A percentile compares a stretch with the other conserved stretches of the same genome.
These are phyloP conservation scores for Ochotona curzoniae DNA, from an alignment of 2,113 vertebrate species.

Conservation along the genomic window DNA sequence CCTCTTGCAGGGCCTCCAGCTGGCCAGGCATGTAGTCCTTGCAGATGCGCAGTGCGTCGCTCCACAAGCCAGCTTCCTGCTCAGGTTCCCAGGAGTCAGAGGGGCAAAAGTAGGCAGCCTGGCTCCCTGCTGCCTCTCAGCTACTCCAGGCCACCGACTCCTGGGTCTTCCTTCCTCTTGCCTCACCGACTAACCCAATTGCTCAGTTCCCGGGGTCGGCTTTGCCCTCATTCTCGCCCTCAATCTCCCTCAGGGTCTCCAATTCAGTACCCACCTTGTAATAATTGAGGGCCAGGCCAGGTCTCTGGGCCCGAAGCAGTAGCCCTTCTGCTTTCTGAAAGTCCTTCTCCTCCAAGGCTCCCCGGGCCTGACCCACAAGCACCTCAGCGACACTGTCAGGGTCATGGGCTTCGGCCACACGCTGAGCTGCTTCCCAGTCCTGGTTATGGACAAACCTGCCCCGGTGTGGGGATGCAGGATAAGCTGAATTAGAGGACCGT, in stretches of 20 bases:
- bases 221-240: not conserved
- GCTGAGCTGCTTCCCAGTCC: constrained; percentile 93
- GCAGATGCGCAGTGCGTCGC: constrained; percentile 94
- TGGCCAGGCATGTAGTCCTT: constrained; percentile 95
- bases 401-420: constrained; percentile 94
- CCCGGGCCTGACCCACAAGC: constrained; percentile 93
- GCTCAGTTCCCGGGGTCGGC: not conserved
- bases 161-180: not conserved
- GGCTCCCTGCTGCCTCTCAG: not conserved
- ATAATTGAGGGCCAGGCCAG: constrained; percentile 92
- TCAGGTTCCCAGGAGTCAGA: constrained; percentile 20
- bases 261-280: constrained; percentile 90
- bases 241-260: not conserved
- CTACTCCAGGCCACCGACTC: not conserved
- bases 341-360: constrained; percentile 94
- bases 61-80: constrained; percentile 96
- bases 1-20: constrained; percentile 92
- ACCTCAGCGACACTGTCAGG: constrained; percentile 93
- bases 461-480: not conserved
- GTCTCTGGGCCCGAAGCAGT: constrained; percentile 94
- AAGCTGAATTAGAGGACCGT: not conserved
- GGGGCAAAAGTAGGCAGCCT: not conserved
- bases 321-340: constrained; percentile 96
- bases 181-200: not conserved
- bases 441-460: constrained; percentile 95